Evolutionary conservation across 2,797 vertebrate genomes (phyloP), one percentile per base, ranked within the genome.

Genomic region (Macropus fuliginosus): DNA sequence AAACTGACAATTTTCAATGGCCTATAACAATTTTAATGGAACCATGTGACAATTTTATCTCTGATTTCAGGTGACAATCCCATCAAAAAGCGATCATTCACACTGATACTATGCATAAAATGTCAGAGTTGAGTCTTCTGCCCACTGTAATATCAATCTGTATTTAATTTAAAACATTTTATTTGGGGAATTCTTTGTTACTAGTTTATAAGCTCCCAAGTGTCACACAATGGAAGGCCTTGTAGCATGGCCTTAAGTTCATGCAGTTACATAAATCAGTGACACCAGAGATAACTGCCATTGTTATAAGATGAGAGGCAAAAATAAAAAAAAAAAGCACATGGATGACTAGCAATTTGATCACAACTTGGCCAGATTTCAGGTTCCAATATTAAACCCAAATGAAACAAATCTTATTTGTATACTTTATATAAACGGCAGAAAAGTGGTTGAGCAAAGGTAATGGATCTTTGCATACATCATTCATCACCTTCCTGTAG

Each of bases 81-180:
- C 55, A 92, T 96, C 62, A 93, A 95, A 96, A 95, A 28, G 4
- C 46, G 94, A 95, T 90, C 93, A 34, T 92, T 98, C 54, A 46
- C 46, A 95, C 29, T 96, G 93, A 28, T 90, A 91, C 31, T 94
- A 46, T 13, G 93, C 92, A 92, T 91, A 97, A 96, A 97, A 96
- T 95, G 74, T 93, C 96, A 94, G 14, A 29, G 31, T 56, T 92
- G 27, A 93, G 81, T 28, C 1, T 55, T 93, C 66, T 81, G 27
- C n/a, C 92, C 94, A 40, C 46, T 34, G 54, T 56, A 81, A 56
- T 16, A 34, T 29, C 5, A 96, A 97, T 96, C 95, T 97, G 96
- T 91, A 96, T 95, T 97, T 96, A 92, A 97, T 96, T 97, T 98
- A 96, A 96, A 95, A 94, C 55, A 90, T 97, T 95, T 46, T 87